Evolutionary conservation across 2,113 vertebrate genomes (phyloP).

Genomic region (Ageneiosus marmoratus): DNA sequence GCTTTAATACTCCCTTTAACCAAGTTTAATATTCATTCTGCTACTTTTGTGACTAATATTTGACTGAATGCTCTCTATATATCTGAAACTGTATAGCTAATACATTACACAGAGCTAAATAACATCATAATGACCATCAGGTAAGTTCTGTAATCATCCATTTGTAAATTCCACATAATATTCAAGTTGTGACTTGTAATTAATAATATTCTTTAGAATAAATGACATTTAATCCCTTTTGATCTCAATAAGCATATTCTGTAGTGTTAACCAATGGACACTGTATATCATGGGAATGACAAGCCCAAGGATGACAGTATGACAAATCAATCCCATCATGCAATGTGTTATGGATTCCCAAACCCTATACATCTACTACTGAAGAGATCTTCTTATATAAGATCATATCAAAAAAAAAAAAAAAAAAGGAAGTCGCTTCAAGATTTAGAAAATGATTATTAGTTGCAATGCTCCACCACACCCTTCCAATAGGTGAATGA

Average conservation of each 20-base stretch:
- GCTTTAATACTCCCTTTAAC: not conserved
- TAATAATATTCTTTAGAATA: not conserved
- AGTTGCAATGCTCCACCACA: not conserved
- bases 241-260: not conserved
- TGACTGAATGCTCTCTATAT: not conserved
- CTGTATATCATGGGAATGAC: not conserved
- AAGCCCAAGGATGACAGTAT: not conserved
- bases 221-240: not conserved
- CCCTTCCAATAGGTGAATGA: conserved; percentile 60
- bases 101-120: not conserved
- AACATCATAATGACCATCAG: not conserved
- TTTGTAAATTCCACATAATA: not conserved
- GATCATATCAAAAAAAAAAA: not conserved
- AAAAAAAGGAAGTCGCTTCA: not conserved
- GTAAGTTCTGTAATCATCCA: not conserved
- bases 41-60: not conserved
- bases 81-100: not conserved
- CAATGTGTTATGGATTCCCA: not conserved
- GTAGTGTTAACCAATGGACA: not conserved
- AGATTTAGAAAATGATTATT: conserved; percentile 19
- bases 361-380: not conserved
- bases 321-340: conserved; percentile 4
- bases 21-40: not conserved
- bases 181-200: not conserved
- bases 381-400: not conserved